A percentile compares a stretch with the other conserved stretches of the same genome.
Evolutionary conservation across 2,797 vertebrate genomes (phyloP).

Genomic region (Sebastes oblongus): DNA sequence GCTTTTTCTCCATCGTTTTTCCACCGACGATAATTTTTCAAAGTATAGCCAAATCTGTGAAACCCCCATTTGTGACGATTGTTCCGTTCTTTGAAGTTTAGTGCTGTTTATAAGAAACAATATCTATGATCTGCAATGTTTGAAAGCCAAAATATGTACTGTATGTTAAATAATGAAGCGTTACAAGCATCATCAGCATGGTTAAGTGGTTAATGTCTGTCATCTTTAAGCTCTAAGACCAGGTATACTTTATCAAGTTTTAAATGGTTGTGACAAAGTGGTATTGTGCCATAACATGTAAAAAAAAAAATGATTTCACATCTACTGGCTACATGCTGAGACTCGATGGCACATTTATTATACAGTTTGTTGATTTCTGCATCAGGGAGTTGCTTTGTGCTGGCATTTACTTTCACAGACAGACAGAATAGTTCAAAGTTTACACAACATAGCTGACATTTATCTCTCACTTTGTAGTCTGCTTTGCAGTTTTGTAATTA

Average conservation of each 20-base stretch:
- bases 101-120: constrained; percentile 71
- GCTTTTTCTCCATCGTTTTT: background rate
- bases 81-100: constrained; percentile 72
- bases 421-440: constrained; percentile 40
- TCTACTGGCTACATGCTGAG: constrained; percentile 17
- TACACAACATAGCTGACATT: constrained; percentile 37
- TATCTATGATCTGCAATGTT: constrained; percentile 53
- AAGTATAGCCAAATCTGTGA: constrained; percentile 46
- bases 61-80: constrained; percentile 62
- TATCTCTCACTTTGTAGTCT: constrained; percentile 30
- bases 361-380: constrained; percentile 8
- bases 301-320: constrained; percentile 17
- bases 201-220: constrained; percentile 61
- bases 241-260: constrained; percentile 52
- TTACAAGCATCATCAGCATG: constrained; percentile 65
- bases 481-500: constrained; percentile 48
- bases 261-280: constrained; percentile 64
- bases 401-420: background rate
- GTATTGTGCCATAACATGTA: constrained; percentile 62
- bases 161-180: constrained; percentile 69
- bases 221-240: constrained; percentile 59
- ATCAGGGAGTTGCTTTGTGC: constrained; percentile 46
- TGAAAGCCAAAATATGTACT: constrained; percentile 69
- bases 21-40: constrained; percentile 18
- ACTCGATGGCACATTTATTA: constrained; percentile 10